phyloP scores from a whole-genome alignment of 1,140 invertebrate species.

The Drosophila auraria region DNA sequence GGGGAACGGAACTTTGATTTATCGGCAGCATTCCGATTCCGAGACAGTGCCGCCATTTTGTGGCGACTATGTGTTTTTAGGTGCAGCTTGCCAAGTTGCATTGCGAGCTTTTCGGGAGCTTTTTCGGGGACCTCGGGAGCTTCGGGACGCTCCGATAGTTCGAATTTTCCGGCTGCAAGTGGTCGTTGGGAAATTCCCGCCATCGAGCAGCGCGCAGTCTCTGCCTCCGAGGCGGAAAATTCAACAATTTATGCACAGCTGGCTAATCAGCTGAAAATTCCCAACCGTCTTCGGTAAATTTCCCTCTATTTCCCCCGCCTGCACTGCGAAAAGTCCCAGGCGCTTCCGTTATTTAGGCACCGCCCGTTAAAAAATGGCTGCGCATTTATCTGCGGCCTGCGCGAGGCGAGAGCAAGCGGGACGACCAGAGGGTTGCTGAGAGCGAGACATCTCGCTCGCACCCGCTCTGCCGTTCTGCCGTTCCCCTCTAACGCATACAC shows the following conservation, averaged over 20 bases:
- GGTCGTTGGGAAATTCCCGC: slow-evolving; percentile 19
- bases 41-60: slow-evolving; percentile 65
- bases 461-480: not conserved
- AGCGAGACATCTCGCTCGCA: slow-evolving; percentile 22
- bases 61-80: slow-evolving; percentile 24
- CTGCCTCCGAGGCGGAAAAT: slow-evolving; percentile 21
- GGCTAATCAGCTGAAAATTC: slow-evolving; percentile 28
- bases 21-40: slow-evolving; percentile 59
- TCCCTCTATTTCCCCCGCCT: slow-evolving; percentile 70
- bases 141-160: slow-evolving; percentile 46
- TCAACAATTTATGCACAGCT: slow-evolving; percentile 12
- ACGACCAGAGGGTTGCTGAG: slow-evolving; percentile 4
- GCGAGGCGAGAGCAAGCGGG: slow-evolving; percentile 27
- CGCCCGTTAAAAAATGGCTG: slow-evolving; percentile 80
- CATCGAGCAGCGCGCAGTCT: slow-evolving; percentile 35
- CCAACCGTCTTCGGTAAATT: slow-evolving; percentile 27
- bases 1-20: slow-evolving; percentile 64
- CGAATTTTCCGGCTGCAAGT: slow-evolving; percentile 39
- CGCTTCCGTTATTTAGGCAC: slow-evolving; percentile 48
- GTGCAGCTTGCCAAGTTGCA: slow-evolving; percentile 61
- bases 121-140: slow-evolving; percentile 44
- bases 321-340: slow-evolving; percentile 17
- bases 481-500: slow-evolving; percentile 38
- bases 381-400: slow-evolving; percentile 64
- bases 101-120: slow-evolving; percentile 50